These are phyloP conservation scores for Thamnaconus septentrionalis DNA, from an alignment of 2,113 vertebrate genomes.

Conservation along the genomic window DNA sequence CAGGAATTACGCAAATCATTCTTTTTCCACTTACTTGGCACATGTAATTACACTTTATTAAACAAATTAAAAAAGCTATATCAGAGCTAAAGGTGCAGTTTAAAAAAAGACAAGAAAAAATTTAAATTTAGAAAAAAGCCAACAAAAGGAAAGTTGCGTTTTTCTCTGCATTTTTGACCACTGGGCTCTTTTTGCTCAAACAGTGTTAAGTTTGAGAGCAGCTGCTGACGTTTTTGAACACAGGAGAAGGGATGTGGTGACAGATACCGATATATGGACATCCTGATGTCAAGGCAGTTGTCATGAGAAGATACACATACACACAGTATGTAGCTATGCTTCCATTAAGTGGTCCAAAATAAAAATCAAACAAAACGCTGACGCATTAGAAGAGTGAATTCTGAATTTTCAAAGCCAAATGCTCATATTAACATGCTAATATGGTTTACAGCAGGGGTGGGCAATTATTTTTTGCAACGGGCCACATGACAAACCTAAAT, in stretches of 20 bases:
- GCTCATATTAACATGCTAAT: too few species aligned
- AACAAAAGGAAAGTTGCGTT: constrained; percentile 55
- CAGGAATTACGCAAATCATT: constrained; percentile 11
- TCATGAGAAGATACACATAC: constrained; percentile 12
- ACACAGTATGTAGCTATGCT: constrained; percentile 26
- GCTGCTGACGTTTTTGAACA: constrained; percentile 64
- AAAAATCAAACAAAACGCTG: neutral
- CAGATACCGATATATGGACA: constrained; percentile 22
- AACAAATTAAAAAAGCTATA: constrained; percentile 50
- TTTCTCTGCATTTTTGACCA: constrained; percentile 78
- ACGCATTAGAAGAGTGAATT: neutral
- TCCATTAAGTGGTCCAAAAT: constrained; percentile 20
- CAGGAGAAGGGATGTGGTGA: constrained; percentile 29
- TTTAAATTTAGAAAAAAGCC: constrained; percentile 23
- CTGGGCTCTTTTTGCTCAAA: constrained; percentile 78
- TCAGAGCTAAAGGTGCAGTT: constrained; percentile 51
- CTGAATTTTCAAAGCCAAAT: neutral
- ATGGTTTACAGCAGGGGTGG: too few species aligned
- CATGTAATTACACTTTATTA: constrained; percentile 35
- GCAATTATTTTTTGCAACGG: too few species aligned
- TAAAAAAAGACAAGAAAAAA: constrained; percentile 26
- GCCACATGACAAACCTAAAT: too few species aligned
- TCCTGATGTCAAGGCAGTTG: constrained; percentile 56
- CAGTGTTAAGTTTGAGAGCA: constrained; percentile 68
- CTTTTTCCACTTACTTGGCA: constrained; percentile 25